phyloP scores from a whole-genome alignment of 1,140 invertebrate species.

The Linepithema humile region DNA sequence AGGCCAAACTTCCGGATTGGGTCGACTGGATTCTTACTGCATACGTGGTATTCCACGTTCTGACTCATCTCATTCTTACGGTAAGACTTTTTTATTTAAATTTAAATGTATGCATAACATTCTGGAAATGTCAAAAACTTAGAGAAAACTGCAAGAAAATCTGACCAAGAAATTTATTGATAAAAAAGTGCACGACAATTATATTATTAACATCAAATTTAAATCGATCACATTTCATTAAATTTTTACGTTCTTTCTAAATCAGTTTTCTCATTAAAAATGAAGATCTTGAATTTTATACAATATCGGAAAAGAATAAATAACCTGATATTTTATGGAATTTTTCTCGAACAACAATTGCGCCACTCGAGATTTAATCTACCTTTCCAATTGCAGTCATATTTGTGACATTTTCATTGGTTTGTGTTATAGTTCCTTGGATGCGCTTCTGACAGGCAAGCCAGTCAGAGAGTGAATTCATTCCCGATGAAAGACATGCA shows the following conservation, averaged over 20 bases:
- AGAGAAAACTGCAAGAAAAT: neutral
- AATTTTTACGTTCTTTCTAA: neutral
- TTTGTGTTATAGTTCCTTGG: conserved; percentile 87
- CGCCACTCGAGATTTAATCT: neutral
- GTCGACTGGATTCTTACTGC: conserved; percentile 94
- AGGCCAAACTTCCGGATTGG: conserved; percentile 94
- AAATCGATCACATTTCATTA: neutral
- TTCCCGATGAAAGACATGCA: conserved; percentile 94
- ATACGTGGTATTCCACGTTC: conserved; percentile 95
- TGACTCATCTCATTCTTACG: conserved; percentile 95
- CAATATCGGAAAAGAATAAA: neutral
- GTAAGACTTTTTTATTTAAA: conserved; percentile 86
- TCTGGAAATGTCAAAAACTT: neutral
- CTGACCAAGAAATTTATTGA: neutral
- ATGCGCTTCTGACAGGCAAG: conserved; percentile 89
- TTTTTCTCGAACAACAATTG: conserved; percentile 12
- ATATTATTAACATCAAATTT: neutral
- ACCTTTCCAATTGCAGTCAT: neutral
- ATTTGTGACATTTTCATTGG: neutral
- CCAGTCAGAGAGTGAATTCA: conserved; percentile 89
- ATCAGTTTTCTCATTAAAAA: neutral
- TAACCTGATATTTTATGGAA: neutral
- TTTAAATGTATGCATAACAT: neutral
- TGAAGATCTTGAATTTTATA: neutral
- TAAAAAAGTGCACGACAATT: neutral